Evolutionary conservation across 2,797 vertebrate genomes (phyloP), one percentile per base, ranked within the genome.

Genomic region (Cuniculus paca): DNA sequence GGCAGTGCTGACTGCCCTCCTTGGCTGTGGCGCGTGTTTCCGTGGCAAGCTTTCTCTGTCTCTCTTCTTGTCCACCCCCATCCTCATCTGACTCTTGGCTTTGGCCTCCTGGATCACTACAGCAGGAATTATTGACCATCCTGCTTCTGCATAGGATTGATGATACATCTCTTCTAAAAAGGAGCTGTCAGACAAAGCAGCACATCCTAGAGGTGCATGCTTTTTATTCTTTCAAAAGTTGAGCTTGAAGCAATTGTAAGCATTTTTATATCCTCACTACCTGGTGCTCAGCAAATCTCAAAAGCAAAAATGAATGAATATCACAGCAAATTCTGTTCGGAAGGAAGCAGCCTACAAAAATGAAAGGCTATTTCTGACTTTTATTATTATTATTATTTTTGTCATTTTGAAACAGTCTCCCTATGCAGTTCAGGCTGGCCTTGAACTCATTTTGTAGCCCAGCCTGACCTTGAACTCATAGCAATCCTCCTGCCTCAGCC

Each of bases 21-120:
- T 94, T 22, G 61, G 48, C 94, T 94, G 39, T n/a, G n/a, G 90
- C 42, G 74, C 94, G 50, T 63, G 83, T 86, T 96, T 95, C 94
- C 83, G 31, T 48, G 56, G 77, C 39, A 92, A 48, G 74, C 42
- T 22, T 26, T 72, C 12, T 79, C 16, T 36, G 22, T 58, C 31
- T 52, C 1, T 45, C 61, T 89, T 1, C 16, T 77, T 5, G 60
- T 24, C 52, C 54, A 1, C 2, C 12, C 34, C 63, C 19, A 11
- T 70, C 58, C 42, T 70, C 48, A 13, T 31, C 39, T 83, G 82
- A 78, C 5, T 36, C 80, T 79, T 80, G 75, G 80, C 75, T 88
- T 3, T 91, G 74, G 48, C 86, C 58, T 84, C 28, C 52, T 84
- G 45, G 26, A 12, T 96, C 28, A 26, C 24, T 70, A 16, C 1